Conservation (phyloP, 1,140 invertebrate genomes). For the Drosophila jambulina region DNA sequence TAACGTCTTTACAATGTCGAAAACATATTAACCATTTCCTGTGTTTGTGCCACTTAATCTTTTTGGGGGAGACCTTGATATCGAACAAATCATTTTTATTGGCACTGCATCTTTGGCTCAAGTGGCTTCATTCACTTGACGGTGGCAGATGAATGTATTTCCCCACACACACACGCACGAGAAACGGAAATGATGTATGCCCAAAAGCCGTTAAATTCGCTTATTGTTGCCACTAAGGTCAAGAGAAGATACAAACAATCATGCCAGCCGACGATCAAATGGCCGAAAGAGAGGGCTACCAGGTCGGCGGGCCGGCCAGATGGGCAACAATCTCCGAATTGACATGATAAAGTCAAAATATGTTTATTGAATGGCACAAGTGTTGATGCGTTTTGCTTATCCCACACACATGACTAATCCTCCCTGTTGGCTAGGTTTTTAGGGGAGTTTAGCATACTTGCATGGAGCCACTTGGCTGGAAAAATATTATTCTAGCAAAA, state of each 20-base stretch:
- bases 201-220: slow-evolving; percentile 79
- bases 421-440: neutral
- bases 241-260: slow-evolving; percentile 72
- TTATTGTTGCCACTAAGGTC: slow-evolving; percentile 70
- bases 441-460: slow-evolving; percentile 46
- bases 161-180: slow-evolving; percentile 57
- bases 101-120: slow-evolving; percentile 55
- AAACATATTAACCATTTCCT: slow-evolving; percentile 42
- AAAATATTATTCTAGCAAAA: slow-evolving; percentile 64
- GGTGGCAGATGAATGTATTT: slow-evolving; percentile 77
- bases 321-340: slow-evolving; percentile 34
- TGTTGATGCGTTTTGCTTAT: neutral
- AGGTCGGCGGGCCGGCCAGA: slow-evolving; percentile 9
- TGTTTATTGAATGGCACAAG: slow-evolving; percentile 4
- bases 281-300: slow-evolving; percentile 37
- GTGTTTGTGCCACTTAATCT: slow-evolving; percentile 49
- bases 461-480: slow-evolving; percentile 28
- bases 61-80: slow-evolving; percentile 55
- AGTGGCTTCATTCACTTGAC: slow-evolving; percentile 58
- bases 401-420: slow-evolving; percentile 17
- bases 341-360: slow-evolving; percentile 35
- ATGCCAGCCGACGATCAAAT: slow-evolving; percentile 49
- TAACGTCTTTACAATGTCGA: slow-evolving; percentile 45
- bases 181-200: slow-evolving; percentile 78
- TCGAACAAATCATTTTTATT: slow-evolving; percentile 65